Evolutionary conservation across 1,140 invertebrate genomes (phyloP).

Genomic region (Drosophila paulistorum): DNA sequence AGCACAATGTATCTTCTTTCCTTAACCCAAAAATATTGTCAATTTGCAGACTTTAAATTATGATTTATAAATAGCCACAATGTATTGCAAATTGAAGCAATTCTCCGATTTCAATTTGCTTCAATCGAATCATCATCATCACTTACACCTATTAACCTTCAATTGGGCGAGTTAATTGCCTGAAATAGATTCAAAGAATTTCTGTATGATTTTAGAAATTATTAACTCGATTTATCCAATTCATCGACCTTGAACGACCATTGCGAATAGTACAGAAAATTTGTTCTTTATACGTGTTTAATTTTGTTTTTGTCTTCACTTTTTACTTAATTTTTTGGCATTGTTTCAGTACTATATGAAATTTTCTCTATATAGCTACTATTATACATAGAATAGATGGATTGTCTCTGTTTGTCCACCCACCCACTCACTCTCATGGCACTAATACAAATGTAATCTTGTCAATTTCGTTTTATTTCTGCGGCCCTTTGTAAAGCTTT

Average conservation of each 20-base stretch:
- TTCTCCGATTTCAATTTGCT: constrained; percentile 24
- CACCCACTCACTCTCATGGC: constrained; percentile 24
- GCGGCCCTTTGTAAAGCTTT: constrained; percentile 46
- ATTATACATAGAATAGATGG: neutral
- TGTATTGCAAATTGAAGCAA: neutral
- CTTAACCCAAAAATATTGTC: neutral
- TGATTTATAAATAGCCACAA: constrained; percentile 24
- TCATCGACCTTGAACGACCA: constrained; percentile 1
- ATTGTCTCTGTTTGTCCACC: constrained; percentile 41
- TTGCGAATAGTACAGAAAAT: neutral
- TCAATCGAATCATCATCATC: constrained; percentile 31
- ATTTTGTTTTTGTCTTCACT: neutral
- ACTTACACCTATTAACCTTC: constrained; percentile 62
- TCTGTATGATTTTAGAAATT: constrained; percentile 14
- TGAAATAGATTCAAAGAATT: neutral
- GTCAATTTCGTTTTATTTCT: constrained; percentile 76
- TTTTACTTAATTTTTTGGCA: constrained; percentile 35
- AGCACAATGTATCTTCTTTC: constrained; percentile 30
- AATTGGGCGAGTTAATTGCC: constrained; percentile 25
- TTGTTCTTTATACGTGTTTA: no score
- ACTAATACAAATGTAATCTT: constrained; percentile 21
- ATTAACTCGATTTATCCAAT: constrained; percentile 2
- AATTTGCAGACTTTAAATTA: constrained; percentile 36
- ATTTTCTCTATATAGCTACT: constrained; percentile 16
- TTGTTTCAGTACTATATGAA: constrained; percentile 24